Evolutionary conservation across 2,113 vertebrate species (phyloP).

Genomic region (Spea bombifrons): DNA sequence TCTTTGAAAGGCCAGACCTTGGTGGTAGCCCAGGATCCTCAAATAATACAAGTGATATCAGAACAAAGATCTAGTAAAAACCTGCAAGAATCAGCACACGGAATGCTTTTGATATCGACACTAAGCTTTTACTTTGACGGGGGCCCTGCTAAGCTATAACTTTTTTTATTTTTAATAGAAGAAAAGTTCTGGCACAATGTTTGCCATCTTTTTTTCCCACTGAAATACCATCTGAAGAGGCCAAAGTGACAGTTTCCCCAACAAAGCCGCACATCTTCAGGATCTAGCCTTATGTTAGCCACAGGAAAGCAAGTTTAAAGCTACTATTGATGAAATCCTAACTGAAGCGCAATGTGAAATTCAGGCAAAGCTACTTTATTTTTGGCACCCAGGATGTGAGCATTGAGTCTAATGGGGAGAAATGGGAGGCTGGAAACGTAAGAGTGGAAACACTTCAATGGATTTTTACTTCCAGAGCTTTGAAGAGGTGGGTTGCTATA

Average conservation of each 20-base stretch:
- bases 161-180: constrained; percentile 24
- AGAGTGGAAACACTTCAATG: too few relatives aligned
- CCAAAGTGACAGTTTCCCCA: constrained; percentile 34
- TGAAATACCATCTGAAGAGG: constrained; percentile 35
- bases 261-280: constrained; percentile 29
- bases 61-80: constrained; percentile 37
- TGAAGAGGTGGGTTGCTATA: too few relatives aligned
- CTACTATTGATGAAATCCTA: not conserved
- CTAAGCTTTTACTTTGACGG: constrained; percentile 38
- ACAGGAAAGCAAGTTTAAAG: constrained; percentile 22
- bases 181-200: constrained; percentile 5
- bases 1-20: constrained; percentile 26
- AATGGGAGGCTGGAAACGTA: not conserved
- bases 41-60: constrained; percentile 42
- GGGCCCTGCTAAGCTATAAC: constrained; percentile 28
- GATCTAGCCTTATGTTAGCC: constrained; percentile 20
- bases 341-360: constrained; percentile 8
- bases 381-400: not conserved
- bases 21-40: constrained; percentile 26
- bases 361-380: not conserved
- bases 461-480: too few relatives aligned
- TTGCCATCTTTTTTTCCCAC: constrained; percentile 13
- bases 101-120: constrained; percentile 42
- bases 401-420: not conserved
- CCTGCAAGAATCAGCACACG: constrained; percentile 18